These are phyloP conservation scores for Euspilapteryx auroguttella DNA, from an alignment of 2,888 invertebrate species.

Conservation along the genomic window DNA sequence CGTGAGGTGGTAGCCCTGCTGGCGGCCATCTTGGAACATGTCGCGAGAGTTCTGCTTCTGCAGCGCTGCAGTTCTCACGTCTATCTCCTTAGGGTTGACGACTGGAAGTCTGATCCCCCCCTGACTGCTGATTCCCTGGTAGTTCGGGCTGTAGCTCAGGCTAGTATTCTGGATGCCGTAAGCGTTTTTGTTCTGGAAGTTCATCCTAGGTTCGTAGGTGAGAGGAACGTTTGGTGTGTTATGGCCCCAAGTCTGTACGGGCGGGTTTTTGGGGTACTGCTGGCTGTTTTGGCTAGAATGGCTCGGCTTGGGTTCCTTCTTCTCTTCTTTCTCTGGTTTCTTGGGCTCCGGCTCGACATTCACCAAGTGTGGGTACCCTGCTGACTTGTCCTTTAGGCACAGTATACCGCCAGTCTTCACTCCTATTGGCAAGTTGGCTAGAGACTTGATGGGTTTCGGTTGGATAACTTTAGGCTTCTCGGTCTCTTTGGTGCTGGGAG, in stretches of 20 bases:
- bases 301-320: constrained; percentile 38
- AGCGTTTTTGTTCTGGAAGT: constrained; percentile 23
- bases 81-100: constrained; percentile 54
- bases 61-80: constrained; percentile 46
- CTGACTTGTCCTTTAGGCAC: constrained; percentile 53
- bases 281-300: constrained; percentile 21
- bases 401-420: constrained; percentile 53
- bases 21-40: constrained; percentile 33
- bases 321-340: constrained; percentile 17
- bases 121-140: constrained; percentile 12
- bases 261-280: constrained; percentile 16
- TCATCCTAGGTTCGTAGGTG: constrained; percentile 24
- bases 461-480: constrained; percentile 40
- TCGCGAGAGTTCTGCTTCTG: constrained; percentile 46
- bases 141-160: constrained; percentile 27
- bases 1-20: constrained; percentile 35
- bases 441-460: constrained; percentile 24
- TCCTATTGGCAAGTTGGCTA: constrained; percentile 40
- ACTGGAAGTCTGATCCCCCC: constrained; percentile 34
- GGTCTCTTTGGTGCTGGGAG: constrained; percentile 16
- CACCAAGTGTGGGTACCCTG: constrained; percentile 51
- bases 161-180: constrained; percentile 32
- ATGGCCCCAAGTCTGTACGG: constrained; percentile 10
- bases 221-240: constrained; percentile 10
- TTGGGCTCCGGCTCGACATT: constrained; percentile 33